Percentiles rank a stretch among this genome's conserved stretches.
These are phyloP conservation scores for Ormyrus nitidulus DNA, from an alignment of 2,888 invertebrate species.

Conservation along the genomic window DNA sequence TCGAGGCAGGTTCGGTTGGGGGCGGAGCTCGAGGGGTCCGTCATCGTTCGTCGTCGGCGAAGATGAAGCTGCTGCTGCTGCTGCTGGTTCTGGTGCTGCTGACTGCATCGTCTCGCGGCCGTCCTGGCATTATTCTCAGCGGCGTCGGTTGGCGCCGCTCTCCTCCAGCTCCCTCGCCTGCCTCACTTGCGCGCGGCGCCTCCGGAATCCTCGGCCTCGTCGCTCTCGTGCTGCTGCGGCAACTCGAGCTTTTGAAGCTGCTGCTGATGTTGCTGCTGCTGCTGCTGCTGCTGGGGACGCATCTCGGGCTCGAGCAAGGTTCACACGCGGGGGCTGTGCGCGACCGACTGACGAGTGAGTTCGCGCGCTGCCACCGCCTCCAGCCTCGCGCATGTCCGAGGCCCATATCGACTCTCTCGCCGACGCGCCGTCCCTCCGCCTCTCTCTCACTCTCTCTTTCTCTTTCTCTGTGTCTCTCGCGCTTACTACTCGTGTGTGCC, in stretches of 20 bases:
- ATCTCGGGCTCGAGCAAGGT: conserved; percentile 45
- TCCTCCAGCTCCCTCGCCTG: conserved; percentile 47
- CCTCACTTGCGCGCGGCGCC: conserved; percentile 39
- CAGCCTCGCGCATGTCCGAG: conserved; percentile 45
- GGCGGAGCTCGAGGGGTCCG: conserved; percentile 66
- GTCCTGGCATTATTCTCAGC: conserved; percentile 11
- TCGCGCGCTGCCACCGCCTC: background rate
- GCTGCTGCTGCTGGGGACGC: conserved; percentile 20
- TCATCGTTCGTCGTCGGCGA: conserved; percentile 65
- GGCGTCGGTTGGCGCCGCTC: background rate
- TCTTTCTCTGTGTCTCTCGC: no score
- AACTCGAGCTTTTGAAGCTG: background rate
- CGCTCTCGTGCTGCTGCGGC: conserved; percentile 7
- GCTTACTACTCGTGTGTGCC: no score
- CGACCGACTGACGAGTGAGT: conserved; percentile 34
- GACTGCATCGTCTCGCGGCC: conserved; percentile 43
- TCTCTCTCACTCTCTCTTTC: no score
- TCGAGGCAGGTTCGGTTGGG: conserved; percentile 63
- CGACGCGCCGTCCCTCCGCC: background rate
- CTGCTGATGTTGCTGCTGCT: conserved; percentile 19
- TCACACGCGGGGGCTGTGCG: conserved; percentile 51
- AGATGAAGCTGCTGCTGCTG: conserved; percentile 30
- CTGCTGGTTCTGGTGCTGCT: conserved; percentile 12
- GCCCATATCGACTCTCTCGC: conserved; percentile 45
- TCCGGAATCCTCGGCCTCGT: conserved; percentile 4